Percentiles rank a stretch among this genome's conserved stretches.
phyloP scores from a whole-genome alignment of 2,888 invertebrate species.

The Aethes cnicana region DNA sequence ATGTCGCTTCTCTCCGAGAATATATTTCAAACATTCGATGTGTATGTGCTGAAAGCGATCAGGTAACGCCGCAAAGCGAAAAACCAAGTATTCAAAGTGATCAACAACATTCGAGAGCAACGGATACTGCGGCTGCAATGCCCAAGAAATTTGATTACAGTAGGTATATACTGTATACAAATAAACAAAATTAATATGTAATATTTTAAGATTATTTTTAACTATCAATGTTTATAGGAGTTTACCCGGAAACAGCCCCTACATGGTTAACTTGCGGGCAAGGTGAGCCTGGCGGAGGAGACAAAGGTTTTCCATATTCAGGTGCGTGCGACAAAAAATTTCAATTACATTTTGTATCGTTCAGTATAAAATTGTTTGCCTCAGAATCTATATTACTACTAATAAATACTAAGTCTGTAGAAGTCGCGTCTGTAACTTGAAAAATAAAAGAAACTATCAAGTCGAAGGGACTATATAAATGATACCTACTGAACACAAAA shows the following conservation, averaged over 20 bases:
- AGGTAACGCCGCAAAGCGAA: constrained; percentile 1
- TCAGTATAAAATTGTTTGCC: no score
- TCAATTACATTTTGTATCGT: no score
- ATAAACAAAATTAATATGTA: no score
- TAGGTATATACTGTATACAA: constrained; percentile 36
- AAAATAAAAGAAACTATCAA: no score
- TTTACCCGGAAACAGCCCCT: constrained; percentile 42
- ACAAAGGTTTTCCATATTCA: neutral
- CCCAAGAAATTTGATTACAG: constrained; percentile 42
- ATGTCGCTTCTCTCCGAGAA: neutral
- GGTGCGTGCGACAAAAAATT: no score
- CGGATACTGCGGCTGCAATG: constrained; percentile 22
- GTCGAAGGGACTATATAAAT: no score
- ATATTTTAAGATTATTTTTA: no score
- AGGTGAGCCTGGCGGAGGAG: constrained; percentile 22
- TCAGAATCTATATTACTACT: no score
- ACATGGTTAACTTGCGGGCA: constrained; percentile 39
- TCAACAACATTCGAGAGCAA: constrained; percentile 13
- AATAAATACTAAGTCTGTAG: no score
- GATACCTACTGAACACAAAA: no score
- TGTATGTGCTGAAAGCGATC: neutral
- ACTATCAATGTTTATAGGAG: constrained; percentile 35
- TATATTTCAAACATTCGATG: neutral
- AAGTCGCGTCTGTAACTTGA: no score
- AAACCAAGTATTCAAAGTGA: constrained; percentile 5